Percentiles rank a stretch among this genome's conserved stretches.
Conservation (phyloP, 2,113 vertebrate genomes). For the Salvator merianae region DNA sequence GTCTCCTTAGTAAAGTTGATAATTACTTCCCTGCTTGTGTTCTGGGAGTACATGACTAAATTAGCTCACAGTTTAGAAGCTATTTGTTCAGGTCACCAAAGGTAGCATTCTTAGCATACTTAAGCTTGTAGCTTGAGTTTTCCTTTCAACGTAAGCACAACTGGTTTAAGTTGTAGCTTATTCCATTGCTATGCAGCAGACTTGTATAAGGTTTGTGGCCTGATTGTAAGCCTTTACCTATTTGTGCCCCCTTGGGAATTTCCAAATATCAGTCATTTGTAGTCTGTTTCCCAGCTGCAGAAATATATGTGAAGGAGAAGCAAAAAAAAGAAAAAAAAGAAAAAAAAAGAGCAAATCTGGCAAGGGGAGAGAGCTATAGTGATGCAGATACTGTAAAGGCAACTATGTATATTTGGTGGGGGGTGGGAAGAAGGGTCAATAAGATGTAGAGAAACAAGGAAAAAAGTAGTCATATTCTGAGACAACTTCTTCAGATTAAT, state of each 20-base stretch:
- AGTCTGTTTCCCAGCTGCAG: not conserved
- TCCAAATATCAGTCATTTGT: not conserved
- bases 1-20: not conserved
- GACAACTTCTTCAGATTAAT: not conserved
- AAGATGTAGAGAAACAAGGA: not conserved
- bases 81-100: slow-evolving; percentile 36
- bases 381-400: not conserved
- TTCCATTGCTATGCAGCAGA: not conserved
- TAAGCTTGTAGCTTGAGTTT: not conserved
- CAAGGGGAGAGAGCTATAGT: not conserved
- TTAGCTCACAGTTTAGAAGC: not conserved
- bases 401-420: not conserved
- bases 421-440: not conserved
- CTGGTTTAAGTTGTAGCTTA: not conserved
- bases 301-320: not conserved
- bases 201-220: not conserved
- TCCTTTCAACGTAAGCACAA: not conserved
- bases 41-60: not conserved
- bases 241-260: not conserved
- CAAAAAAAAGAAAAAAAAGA: not conserved
- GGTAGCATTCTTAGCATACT: slow-evolving; percentile 25
- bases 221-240: not conserved
- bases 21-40: slow-evolving; percentile 22
- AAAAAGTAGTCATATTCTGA: not conserved
- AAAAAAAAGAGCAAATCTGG: not conserved